Base-by-base conservation (phyloP, 2,888 invertebrate genomes). In the Noctua janthina region DNA sequence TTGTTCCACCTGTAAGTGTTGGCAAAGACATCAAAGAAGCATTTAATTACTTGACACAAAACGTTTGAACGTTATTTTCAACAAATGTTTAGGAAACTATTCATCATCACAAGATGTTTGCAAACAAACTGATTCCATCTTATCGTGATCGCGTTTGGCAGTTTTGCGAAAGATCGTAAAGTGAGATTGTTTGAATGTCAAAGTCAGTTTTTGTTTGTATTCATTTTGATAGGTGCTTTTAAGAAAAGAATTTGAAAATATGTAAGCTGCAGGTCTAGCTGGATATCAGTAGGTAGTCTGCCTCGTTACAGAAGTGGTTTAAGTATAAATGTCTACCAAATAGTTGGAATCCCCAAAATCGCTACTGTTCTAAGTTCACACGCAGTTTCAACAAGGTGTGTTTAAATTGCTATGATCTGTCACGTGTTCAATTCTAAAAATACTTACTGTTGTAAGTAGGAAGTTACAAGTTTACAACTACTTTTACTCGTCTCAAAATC, bases 21-120 rank as follows among this genome's bases (percentile, higher is more conserved):
- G 86, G 78, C 83, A 82, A 46, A 74, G 29, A 82, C 59, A 46
- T 84, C 86, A 84, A 86, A 84, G 74, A 46, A 29, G 29, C 46
- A 64, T 74, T 72, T 72, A 39, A 59, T 71, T 76, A 66, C 35
- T 13, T 46, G 39, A 54, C 23, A 70, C 56, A 39, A 39, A 39
- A 74, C 20, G 39, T 71, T 82, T 35, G 20, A 13, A 72, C n/a
- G 39, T 76, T 79, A 68, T 74, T 46, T 43, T 56, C 5, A 66
- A 72, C 49, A 68, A n/a, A 72, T 71, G n/a, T 84, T 86, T 66
- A 56, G 23, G 62, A 72, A 73, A 70, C 71, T 51, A 46, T 75
- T 49, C 46, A 72, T 86, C 64, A 73, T 72, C 23, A 71, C 29
- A 15, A 29, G 11, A 74, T 77, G 51, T 84, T 72, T 64, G 71